Base-by-base conservation (phyloP, 2,797 vertebrate species). In the Gymnopithys bicolor region DNA sequence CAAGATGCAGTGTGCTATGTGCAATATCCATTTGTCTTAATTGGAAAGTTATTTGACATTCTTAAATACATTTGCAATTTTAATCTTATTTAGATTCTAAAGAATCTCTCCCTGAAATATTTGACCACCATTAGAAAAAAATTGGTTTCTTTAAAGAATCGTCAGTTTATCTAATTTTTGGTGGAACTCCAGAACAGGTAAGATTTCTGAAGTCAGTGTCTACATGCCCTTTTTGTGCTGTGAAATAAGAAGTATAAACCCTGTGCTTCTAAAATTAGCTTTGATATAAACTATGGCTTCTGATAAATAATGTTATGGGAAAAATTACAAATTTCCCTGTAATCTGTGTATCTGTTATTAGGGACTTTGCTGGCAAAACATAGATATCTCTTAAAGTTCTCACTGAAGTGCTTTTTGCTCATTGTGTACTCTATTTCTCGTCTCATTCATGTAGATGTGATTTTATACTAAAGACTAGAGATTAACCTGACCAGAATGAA, bases 401-500 rank as follows among this genome's bases (percentile, higher is more conserved):
- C 21, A 18, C 33, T 93, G 62, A 73, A 89, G 27, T 64, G 19
- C 9, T 9, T 92, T 67, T 87, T 92, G 39, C 35, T 81, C 8
- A 7, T 75, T 90, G 28, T 19, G 25, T 88, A 62, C 51, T 37
- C 22, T 71, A 10, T 87, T 86, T 94, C 58, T 93, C 73, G 75
- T 66, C 66, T 89, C 39, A 53, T 7, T 81, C 28, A 7, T 62
- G 28, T 88, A 76, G 63, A 70, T 91, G 39, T 90, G 91, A 90
- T 67, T 94, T 93, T 71, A 51, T 91, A 73, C 46, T 62, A 55
- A 93, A 93, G 67, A 51, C 51, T 71, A 71, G 66, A 94, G 58
- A 91, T 91, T 88, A 93, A 55, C 51, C 85, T 95, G 85, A 79
- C 90, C 83, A 90, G 83, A 94, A 86, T 8, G 0, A 90, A 95